Percentiles rank a stretch among this genome's conserved stretches.
Evolutionary conservation across 2,113 vertebrate genomes (phyloP).

Genomic region (Gallinago paraguaiae): DNA sequence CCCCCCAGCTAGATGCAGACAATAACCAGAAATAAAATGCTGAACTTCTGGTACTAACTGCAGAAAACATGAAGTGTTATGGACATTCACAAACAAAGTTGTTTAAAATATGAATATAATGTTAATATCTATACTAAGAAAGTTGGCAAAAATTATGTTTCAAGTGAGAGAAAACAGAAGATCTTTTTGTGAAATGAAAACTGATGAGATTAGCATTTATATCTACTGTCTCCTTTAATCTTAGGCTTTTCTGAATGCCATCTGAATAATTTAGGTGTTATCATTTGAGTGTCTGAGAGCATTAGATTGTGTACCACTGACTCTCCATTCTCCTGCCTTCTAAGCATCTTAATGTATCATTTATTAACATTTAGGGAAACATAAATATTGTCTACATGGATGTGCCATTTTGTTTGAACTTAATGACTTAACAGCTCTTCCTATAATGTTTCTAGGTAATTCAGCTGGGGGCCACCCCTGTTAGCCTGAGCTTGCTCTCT

Average conservation of each 20-base stretch:
- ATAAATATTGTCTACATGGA: background rate
- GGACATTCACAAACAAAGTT: background rate
- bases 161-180: background rate
- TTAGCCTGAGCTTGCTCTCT: constrained; percentile 74
- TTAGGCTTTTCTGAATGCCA: background rate
- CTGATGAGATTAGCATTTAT: background rate
- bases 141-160: background rate
- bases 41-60: background rate
- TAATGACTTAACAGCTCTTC: background rate
- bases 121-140: background rate
- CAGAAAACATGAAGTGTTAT: background rate
- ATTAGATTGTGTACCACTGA: background rate
- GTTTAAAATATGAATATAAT: background rate
- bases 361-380: background rate
- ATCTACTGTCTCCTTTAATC: background rate
- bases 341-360: background rate
- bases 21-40: background rate
- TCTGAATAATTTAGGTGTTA: background rate
- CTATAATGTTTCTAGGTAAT: constrained; percentile 75
- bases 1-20: background rate
- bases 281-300: background rate
- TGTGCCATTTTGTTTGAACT: background rate
- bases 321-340: background rate
- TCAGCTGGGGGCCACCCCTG: constrained; percentile 74
- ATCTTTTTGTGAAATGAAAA: background rate